Conservation (phyloP, 1,140 invertebrate genomes). For the Marisa cornuarietis region DNA sequence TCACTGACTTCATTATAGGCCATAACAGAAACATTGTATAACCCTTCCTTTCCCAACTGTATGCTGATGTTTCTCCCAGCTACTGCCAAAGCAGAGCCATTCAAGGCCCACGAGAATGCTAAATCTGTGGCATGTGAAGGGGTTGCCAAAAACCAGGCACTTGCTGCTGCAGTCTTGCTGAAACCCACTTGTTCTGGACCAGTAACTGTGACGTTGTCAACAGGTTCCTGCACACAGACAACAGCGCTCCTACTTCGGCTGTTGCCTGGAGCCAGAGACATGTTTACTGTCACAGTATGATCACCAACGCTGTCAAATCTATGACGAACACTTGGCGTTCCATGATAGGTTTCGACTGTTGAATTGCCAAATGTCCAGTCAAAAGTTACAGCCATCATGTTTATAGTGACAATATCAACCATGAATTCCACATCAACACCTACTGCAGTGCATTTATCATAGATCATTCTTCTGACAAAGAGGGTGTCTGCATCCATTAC, state of each 20-base stretch:
- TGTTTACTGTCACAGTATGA: background rate
- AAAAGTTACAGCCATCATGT: conserved; percentile 6
- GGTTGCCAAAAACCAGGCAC: conserved; percentile 3
- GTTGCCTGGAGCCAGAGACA: background rate
- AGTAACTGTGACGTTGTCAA: conserved; percentile 3
- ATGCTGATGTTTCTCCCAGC: conserved; percentile 2
- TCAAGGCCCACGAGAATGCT: conserved; percentile 17
- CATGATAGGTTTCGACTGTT: too few species aligned
- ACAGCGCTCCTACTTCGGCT: background rate
- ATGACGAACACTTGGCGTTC: too few species aligned
- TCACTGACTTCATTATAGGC: conserved; percentile 12
- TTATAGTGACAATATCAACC: conserved; percentile 20
- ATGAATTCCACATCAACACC: conserved; percentile 29
- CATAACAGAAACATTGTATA: conserved; percentile 14
- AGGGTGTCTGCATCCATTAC: conserved; percentile 35
- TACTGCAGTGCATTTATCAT: conserved; percentile 24
- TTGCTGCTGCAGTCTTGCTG: background rate
- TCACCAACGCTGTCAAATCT: background rate
- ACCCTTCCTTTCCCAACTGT: background rate
- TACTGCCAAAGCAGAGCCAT: background rate
- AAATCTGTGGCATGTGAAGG: conserved; percentile 7
- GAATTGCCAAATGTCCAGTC: background rate
- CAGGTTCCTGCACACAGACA: background rate
- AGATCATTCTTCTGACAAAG: conserved; percentile 23
- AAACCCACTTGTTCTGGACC: background rate